A percentile compares a stretch with the other conserved stretches of the same genome.
Evolutionary conservation across 2,797 vertebrate genomes (phyloP).

Genomic region (Hydrophis major): DNA sequence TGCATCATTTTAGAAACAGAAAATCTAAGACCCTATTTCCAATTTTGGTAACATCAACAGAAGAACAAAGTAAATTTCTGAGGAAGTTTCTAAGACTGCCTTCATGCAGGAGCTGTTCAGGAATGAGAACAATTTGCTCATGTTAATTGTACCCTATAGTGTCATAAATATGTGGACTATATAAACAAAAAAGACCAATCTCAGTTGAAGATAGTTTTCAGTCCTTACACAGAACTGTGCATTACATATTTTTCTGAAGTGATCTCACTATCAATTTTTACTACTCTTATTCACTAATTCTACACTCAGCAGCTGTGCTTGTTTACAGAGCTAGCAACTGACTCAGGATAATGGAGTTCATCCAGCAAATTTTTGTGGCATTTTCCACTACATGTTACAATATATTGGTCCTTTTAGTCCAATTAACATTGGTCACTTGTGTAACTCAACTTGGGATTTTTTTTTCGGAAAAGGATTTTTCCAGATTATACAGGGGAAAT

Average conservation of each 20-base stretch:
- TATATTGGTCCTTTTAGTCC: slow-evolving; percentile 65
- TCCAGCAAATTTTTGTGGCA: slow-evolving; percentile 68
- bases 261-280: slow-evolving; percentile 69
- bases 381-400: slow-evolving; percentile 68
- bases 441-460: slow-evolving; percentile 54
- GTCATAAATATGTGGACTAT: slow-evolving; percentile 42
- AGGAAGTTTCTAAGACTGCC: slow-evolving; percentile 9
- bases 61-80: slow-evolving; percentile 10
- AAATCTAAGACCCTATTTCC: slow-evolving; percentile 14
- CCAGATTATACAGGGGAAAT: not conserved
- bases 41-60: slow-evolving; percentile 37
- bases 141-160: slow-evolving; percentile 35
- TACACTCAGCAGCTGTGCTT: slow-evolving; percentile 78
- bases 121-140: slow-evolving; percentile 39
- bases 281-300: slow-evolving; percentile 65
- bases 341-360: slow-evolving; percentile 65
- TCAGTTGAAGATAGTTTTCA: slow-evolving; percentile 39
- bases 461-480: slow-evolving; percentile 28
- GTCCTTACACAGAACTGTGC: slow-evolving; percentile 43
- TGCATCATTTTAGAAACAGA: slow-evolving; percentile 20
- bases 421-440: slow-evolving; percentile 58
- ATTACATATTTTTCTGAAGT: slow-evolving; percentile 58
- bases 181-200: slow-evolving; percentile 55
- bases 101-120: slow-evolving; percentile 30
- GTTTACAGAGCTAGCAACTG: slow-evolving; percentile 76